A percentile compares a stretch with the other conserved stretches of the same genome.
phyloP scores from a whole-genome alignment of 2,888 invertebrate species.

The Megalurothrips usitatus region DNA sequence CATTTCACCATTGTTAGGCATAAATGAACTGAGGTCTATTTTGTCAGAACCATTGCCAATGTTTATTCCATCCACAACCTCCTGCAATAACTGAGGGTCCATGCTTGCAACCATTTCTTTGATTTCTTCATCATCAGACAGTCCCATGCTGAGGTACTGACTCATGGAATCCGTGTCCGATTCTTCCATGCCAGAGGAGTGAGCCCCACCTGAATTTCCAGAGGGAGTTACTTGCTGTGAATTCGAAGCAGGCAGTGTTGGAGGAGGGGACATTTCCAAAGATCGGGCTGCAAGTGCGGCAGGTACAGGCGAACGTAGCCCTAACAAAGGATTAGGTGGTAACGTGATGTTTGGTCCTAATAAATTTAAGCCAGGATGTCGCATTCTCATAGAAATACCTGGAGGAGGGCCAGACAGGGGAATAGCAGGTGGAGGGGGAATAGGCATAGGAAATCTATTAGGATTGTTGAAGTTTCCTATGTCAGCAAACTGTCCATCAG shows the following conservation, averaged over 20 bases:
- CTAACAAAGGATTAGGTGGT: background rate
- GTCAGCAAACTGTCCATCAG: slow-evolving; percentile 2
- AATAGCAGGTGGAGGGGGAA: background rate
- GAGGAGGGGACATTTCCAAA: background rate
- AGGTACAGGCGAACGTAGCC: background rate
- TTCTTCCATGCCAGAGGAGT: background rate
- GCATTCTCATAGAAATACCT: background rate
- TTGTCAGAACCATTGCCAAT: background rate
- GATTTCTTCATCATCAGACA: slow-evolving; percentile 11
- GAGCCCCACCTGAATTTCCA: background rate
- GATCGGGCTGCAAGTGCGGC: background rate
- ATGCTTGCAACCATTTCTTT: slow-evolving; percentile 9
- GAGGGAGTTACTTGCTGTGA: background rate
- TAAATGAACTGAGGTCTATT: background rate
- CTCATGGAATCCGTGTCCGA: background rate
- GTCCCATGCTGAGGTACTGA: slow-evolving; percentile 11
- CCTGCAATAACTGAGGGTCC: slow-evolving; percentile 1
- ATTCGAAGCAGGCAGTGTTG: background rate
- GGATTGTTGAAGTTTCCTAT: background rate
- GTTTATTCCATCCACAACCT: slow-evolving; percentile 2
- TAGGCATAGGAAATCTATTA: background rate
- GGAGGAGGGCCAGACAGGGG: background rate
- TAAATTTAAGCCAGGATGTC: background rate
- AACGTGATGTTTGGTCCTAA: background rate
- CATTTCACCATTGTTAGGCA: background rate